Evolutionary conservation across 2,888 invertebrate genomes (phyloP).

Genomic region (Drosophila mercatorum): DNA sequence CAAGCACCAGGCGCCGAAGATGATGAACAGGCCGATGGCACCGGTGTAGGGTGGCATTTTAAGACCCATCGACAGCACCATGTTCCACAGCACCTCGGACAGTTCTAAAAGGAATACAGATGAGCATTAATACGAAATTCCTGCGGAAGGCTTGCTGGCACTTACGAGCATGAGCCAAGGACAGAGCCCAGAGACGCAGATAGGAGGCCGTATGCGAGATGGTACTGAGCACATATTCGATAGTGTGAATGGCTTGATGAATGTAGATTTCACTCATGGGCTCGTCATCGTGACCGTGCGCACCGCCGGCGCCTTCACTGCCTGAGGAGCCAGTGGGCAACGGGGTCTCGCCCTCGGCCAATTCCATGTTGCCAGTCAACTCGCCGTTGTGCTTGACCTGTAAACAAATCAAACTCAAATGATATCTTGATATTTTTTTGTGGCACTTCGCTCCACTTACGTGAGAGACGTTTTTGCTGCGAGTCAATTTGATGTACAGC

Average conservation of each 20-base stretch:
- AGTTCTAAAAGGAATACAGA: conserved; percentile 86
- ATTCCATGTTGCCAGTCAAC: conserved; percentile 89
- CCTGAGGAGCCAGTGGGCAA: conserved; percentile 60
- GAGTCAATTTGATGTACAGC: conserved; percentile 87
- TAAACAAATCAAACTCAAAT: not conserved
- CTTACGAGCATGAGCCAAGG: conserved; percentile 96
- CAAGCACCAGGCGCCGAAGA: conserved; percentile 95
- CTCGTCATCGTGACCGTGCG: conserved; percentile 86
- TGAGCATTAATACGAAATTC: not conserved
- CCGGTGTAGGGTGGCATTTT: conserved; percentile 88
- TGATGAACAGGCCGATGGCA: conserved; percentile 91
- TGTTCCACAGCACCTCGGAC: conserved; percentile 96
- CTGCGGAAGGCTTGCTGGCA: conserved; percentile 46
- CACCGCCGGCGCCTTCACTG: conserved; percentile 65
- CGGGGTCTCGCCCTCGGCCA: conserved; percentile 85
- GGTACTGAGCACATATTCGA: conserved; percentile 97
- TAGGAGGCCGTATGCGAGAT: conserved; percentile 98
- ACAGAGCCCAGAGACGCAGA: conserved; percentile 97
- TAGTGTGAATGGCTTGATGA: conserved; percentile 97
- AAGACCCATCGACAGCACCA: conserved; percentile 94
- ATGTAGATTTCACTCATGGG: conserved; percentile 95
- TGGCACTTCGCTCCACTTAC: conserved; percentile 49
- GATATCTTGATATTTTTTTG: not conserved
- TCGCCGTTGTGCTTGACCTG: conserved; percentile 86
- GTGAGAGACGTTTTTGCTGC: conserved; percentile 69